Evolutionary conservation across 2,888 invertebrate species (phyloP).

Genomic region (Elysia crispata): DNA sequence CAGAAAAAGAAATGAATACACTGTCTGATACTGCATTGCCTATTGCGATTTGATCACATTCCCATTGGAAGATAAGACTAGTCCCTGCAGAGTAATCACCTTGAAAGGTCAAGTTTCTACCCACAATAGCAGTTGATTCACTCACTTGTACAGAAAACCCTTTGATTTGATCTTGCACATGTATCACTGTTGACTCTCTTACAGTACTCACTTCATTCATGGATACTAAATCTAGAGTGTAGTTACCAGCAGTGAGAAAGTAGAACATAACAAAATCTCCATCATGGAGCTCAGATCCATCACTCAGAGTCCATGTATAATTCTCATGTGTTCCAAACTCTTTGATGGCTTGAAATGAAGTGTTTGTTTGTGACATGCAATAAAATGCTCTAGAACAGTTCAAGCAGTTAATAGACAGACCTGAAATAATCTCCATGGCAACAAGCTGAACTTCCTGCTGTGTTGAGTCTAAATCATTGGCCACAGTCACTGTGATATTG

Average conservation of each 20-base stretch:
- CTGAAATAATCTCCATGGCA: conserved; percentile 39
- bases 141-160: conserved; percentile 49
- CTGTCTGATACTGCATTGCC: conserved; percentile 24
- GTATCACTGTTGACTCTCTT: conserved; percentile 47
- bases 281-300: not conserved
- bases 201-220: conserved; percentile 53
- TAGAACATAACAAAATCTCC: not conserved
- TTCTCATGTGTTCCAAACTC: conserved; percentile 34
- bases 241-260: conserved; percentile 35
- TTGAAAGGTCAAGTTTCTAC: conserved; percentile 33
- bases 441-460: not conserved
- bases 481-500: conserved; percentile 36
- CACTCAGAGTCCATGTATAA: conserved; percentile 39
- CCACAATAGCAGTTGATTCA: conserved; percentile 41
- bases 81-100: conserved; percentile 31
- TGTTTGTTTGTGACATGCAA: conserved; percentile 26
- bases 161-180: conserved; percentile 53
- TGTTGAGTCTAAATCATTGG: conserved; percentile 38
- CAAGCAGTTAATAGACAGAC: conserved; percentile 16
- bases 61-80: conserved; percentile 39
- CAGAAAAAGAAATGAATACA: conserved; percentile 44
- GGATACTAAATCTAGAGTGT: conserved; percentile 44
- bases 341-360: conserved; percentile 24
- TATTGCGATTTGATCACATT: conserved; percentile 28
- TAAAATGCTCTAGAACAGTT: conserved; percentile 7